A percentile compares a stretch with the other conserved stretches of the same genome.
phyloP scores from a whole-genome alignment of 2,797 vertebrate genomes.

The Rhinogobio ventralis region DNA sequence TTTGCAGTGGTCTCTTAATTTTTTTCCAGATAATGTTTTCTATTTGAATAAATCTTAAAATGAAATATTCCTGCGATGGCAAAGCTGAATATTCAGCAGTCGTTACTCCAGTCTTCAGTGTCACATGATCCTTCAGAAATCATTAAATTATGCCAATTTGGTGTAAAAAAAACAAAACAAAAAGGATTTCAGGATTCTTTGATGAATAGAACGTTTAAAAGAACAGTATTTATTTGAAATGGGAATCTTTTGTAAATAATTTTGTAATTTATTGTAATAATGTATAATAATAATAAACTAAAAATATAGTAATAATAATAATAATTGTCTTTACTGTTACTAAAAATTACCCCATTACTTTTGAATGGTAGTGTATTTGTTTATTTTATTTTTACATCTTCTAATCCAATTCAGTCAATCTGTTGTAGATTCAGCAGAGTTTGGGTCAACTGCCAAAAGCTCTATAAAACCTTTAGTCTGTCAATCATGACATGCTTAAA shows the following conservation, averaged over 20 bases:
- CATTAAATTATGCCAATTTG: neutral
- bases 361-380: neutral
- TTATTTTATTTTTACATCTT: neutral
- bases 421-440: neutral
- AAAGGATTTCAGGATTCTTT: neutral
- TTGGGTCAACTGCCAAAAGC: neutral
- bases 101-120: neutral
- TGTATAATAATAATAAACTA: no score
- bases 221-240: neutral
- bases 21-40: neutral
- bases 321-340: no score
- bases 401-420: neutral
- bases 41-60: neutral
- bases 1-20: no score
- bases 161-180: neutral
- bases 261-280: no score
- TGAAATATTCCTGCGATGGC: neutral
- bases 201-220: neutral
- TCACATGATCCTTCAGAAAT: neutral
- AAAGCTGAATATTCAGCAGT: neutral
- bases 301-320: no score
- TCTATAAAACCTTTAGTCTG: constrained; percentile 6
- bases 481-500: constrained; percentile 10
- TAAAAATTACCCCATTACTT: neutral
- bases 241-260: no score